Evolutionary conservation across 2,888 invertebrate genomes (phyloP), one percentile per base, ranked within the genome.

Genomic region (Zygogramma bicolorata): DNA sequence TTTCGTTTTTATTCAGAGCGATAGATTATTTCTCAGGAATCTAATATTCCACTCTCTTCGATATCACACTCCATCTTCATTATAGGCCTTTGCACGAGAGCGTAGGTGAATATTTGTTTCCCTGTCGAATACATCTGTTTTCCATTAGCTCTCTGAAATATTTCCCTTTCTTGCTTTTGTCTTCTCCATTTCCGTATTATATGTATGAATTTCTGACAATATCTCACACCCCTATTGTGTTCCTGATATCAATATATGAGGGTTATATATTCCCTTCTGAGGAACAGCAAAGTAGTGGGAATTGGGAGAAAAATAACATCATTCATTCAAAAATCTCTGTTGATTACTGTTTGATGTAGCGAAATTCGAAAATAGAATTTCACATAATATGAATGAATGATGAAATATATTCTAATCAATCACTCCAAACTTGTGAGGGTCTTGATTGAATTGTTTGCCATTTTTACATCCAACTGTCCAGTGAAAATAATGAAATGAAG

Each of bases 91-190:
- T 20, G 20, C 46, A 18, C 8, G 10, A 10, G 8, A 20, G 20
- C 20, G 42, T 3, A 20, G 46, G 20, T 46, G 10, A 46, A 46
- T 46, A 46, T 46, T 46, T 46, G 46, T 46, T 46, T 18, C 20
- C 13, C 74, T 77, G 81, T 81, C 81, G 79, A 80, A 81, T 81
- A 80, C 81, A 82, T 81, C 78, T 82, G 81, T 74, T 80, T 78
- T 79, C 80, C 80, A 81, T 80, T 81, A 81, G 75, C 67, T 70
- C 71, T 65, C 60, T 78, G 76, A 81, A 79, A 79, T 81, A 81
- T 79, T 81, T 78, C 72, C 75, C 74, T 72, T 71, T 63, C 75
- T 75, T 74, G 71, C 75, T 65, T 65, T 79, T 63, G 59, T 65
- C 49, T 42, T 34, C 25, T 72, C 61, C 61, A 57, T 67, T 65